Conservation (phyloP, 2,797 vertebrate species). For the Hyperoplus immaculatus region DNA sequence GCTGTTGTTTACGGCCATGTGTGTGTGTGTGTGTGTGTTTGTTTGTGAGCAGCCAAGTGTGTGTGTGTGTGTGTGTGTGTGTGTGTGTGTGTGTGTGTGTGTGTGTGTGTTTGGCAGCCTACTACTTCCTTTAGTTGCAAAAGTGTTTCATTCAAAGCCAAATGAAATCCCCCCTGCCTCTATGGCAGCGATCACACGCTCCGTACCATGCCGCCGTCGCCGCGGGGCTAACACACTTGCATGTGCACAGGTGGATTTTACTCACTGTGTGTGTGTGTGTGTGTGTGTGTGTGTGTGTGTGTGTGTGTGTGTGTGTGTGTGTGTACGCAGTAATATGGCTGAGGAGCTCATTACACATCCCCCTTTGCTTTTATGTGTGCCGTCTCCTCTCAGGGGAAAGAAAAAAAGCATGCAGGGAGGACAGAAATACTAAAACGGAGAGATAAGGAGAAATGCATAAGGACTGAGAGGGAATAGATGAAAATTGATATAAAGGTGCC, state of each 20-base stretch:
- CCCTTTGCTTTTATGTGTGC: slow-evolving; percentile 18
- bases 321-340: slow-evolving; percentile 39
- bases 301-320: slow-evolving; percentile 17
- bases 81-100: slow-evolving; percentile 11
- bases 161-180: slow-evolving; percentile 72
- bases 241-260: slow-evolving; percentile 57
- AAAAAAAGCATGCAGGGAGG: slow-evolving; percentile 4
- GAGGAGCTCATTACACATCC: slow-evolving; percentile 62
- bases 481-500: slow-evolving; percentile 5
- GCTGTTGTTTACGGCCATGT: not conserved
- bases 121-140: slow-evolving; percentile 66
- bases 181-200: slow-evolving; percentile 66
- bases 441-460: slow-evolving; percentile 30
- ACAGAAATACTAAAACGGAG: slow-evolving; percentile 16
- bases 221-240: slow-evolving; percentile 59
- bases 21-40: slow-evolving; percentile 24
- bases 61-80: slow-evolving; percentile 10
- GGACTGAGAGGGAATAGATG: slow-evolving; percentile 7
- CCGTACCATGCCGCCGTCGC: slow-evolving; percentile 82
- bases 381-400: not conserved
- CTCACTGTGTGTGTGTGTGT: slow-evolving; percentile 12
- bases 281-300: slow-evolving; percentile 14
- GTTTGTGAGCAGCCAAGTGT: not conserved
- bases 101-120: slow-evolving; percentile 51
- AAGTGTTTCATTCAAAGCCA: slow-evolving; percentile 76